Conservation (phyloP, 2,113 vertebrate genomes). For the Sylvilagus bachmani region DNA sequence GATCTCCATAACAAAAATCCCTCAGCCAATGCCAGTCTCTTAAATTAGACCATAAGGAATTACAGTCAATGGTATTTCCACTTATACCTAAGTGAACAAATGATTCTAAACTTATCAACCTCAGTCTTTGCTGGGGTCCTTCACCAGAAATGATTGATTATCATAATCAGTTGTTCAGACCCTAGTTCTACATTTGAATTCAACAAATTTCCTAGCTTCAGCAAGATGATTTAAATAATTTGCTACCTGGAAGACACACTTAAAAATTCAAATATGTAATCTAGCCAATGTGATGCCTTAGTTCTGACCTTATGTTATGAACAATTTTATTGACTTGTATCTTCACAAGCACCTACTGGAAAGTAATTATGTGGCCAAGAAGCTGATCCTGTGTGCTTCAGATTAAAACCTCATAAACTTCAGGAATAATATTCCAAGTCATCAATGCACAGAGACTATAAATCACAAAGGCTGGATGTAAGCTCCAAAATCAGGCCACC, state of each 20-base stretch:
- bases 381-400: neutral
- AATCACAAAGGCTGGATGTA: neutral
- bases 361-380: neutral
- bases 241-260: slow-evolving; percentile 11
- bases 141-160: neutral
- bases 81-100: neutral
- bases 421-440: slow-evolving; percentile 30
- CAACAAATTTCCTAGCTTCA: slow-evolving; percentile 23
- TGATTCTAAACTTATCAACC: slow-evolving; percentile 8
- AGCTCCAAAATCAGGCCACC: slow-evolving; percentile 55
- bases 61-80: slow-evolving; percentile 18
- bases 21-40: neutral
- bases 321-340: neutral
- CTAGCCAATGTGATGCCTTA: slow-evolving; percentile 21
- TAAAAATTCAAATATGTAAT: neutral
- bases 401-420: neutral
- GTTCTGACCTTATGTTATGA: neutral
- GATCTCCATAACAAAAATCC: neutral
- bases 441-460: slow-evolving; percentile 3
- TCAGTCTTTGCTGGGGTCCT: slow-evolving; percentile 2
- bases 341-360: neutral
- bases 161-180: neutral
- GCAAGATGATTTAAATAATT: neutral
- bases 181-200: slow-evolving; percentile 41
- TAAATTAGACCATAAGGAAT: slow-evolving; percentile 11